Conservation (phyloP, 2,113 vertebrate genomes). For the Malurus elegans region DNA sequence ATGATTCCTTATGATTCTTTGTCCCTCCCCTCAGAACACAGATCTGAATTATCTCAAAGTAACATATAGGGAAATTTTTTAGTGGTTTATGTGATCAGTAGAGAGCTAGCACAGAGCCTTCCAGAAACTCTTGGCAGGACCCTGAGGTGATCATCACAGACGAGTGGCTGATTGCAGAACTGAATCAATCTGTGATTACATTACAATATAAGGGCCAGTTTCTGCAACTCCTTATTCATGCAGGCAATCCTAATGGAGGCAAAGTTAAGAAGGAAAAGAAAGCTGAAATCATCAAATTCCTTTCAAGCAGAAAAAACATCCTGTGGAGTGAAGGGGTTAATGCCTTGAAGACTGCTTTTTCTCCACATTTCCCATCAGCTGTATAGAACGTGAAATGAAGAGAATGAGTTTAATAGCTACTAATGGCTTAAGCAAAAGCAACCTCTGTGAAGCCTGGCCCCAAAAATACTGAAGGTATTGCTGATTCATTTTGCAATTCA, state of each 20-base stretch:
- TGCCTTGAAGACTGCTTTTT: conserved; percentile 17
- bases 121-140: conserved; percentile 51
- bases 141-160: conserved; percentile 35
- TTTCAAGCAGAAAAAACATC: conserved; percentile 40
- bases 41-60: neutral
- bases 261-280: neutral
- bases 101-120: neutral
- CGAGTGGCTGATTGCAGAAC: conserved; percentile 48
- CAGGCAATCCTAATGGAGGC: conserved; percentile 20
- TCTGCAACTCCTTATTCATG: conserved; percentile 1
- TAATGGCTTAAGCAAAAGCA: conserved; percentile 66
- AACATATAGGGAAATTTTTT: neutral
- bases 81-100: neutral
- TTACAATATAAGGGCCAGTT: conserved; percentile 50
- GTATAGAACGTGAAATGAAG: conserved; percentile 33
- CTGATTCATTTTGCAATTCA: conserved; percentile 53
- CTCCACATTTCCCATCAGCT: conserved; percentile 3
- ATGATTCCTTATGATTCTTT: neutral
- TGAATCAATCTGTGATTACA: conserved; percentile 66
- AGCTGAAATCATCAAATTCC: conserved; percentile 50
- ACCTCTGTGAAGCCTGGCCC: neutral
- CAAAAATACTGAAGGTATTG: neutral
- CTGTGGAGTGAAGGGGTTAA: conserved; percentile 59
- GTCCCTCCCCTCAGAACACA: neutral
- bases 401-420: conserved; percentile 64